phyloP scores from a whole-genome alignment of 92 coral and sea anemone species.

The Blastomussa wellsi region DNA sequence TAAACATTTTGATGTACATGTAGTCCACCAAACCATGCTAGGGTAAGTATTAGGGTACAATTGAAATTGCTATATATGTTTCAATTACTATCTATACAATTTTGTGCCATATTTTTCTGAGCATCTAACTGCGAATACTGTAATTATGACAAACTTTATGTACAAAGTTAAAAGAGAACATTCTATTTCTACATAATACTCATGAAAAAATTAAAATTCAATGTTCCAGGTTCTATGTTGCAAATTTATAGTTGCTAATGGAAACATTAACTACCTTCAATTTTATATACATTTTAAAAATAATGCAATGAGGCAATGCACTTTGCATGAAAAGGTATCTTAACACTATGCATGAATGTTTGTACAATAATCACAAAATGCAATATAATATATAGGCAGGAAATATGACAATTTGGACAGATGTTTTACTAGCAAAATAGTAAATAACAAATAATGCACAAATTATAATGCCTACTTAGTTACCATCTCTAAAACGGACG shows the following conservation, averaged over 20 bases:
- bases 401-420: not conserved
- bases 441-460: not conserved
- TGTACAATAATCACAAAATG: constrained; percentile 15
- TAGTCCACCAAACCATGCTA: constrained; percentile 1
- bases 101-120: not conserved
- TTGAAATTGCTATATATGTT: not conserved
- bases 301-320: not conserved
- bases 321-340: constrained; percentile 3
- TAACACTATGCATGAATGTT: constrained; percentile 34
- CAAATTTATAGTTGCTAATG: not conserved
- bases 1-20: not conserved
- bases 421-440: not conserved
- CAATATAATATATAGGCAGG: not conserved
- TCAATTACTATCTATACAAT: not conserved
- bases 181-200: constrained; percentile 7
- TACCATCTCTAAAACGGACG: constrained; percentile 13
- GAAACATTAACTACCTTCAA: not conserved
- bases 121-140: not conserved
- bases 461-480: not conserved
- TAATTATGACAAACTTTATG: constrained; percentile 9
- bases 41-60: not conserved
- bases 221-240: not conserved
- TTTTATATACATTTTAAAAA: constrained; percentile 20
- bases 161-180: constrained; percentile 16
- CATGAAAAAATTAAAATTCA: not conserved